Base-by-base conservation (phyloP, 2,888 invertebrate genomes). In the Leucoma salicis region DNA sequence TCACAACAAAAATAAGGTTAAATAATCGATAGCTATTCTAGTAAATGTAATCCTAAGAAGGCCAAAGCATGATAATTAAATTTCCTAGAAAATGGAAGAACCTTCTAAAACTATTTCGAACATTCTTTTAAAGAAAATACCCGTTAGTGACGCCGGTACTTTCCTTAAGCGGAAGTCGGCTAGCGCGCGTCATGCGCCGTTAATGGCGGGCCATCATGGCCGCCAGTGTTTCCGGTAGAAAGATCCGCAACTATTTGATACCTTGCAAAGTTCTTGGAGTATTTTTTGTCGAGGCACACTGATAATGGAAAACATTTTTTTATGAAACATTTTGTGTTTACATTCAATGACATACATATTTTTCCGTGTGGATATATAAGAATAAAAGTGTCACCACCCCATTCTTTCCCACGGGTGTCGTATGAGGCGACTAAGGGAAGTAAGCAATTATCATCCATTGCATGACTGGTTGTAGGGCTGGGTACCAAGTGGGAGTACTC, bases 171-270 rank as follows among this genome's bases (percentile, higher is more conserved):
- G 71, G 66, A 72, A 64, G 65, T 53, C 37, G 43, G 53, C 48
- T 45, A 59, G 46, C 49, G 60, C 62, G 56, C 64, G 52, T 53
- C 53, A 53, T 61, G 58, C 59, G 57, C 61, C 49, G 51, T 67
- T 76, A 76, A 75, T 75, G 73, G 73, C 62, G 60, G 63, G 46
- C 61, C 59, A 61, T 68, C 65, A 67, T 63, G 70, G 66, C 70
- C 53, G 63, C 64, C 51, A 42, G 49, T 49, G 16, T 66, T 65
- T 74, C 70, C 71, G 57, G 45, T 38, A 60, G 56, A 50, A 55
- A 57, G 47, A 58, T 53, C 55, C 49, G 61, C 53, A 61, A 70
- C 69, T 68, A 69, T 66, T 66, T 70, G 71, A 72, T 69, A 64
- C 62, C 66, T 66, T 60, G 58, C 45, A 47, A 47, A 53, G 49